Percentiles rank a stretch among this genome's conserved stretches.
phyloP scores from a whole-genome alignment of 1,140 invertebrate species.

The Drosophila tropicalis region DNA sequence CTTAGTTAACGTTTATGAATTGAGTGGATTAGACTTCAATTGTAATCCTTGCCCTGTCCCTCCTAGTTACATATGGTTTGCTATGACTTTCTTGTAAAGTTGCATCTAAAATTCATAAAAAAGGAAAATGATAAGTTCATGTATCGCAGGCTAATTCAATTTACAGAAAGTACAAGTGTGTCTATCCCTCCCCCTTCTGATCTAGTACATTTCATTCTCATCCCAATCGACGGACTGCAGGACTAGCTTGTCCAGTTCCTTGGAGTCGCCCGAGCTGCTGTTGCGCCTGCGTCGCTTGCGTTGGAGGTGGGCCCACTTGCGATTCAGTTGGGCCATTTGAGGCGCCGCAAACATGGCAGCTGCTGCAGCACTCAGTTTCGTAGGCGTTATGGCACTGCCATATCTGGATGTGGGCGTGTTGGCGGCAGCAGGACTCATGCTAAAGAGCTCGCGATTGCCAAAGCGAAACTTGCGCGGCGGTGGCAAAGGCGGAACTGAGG shows the following conservation, averaged over 20 bases:
- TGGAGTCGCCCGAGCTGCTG: constrained; percentile 80
- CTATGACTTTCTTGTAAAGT: constrained; percentile 49
- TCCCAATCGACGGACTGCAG: constrained; percentile 82
- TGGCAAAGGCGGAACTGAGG: constrained; percentile 42
- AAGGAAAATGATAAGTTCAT: constrained; percentile 3
- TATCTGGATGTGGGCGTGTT: constrained; percentile 53
- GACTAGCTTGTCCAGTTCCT: constrained; percentile 80
- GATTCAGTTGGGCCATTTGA: constrained; percentile 76
- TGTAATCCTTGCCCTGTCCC: constrained; percentile 1
- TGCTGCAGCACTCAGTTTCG: constrained; percentile 73
- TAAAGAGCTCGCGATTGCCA: constrained; percentile 74
- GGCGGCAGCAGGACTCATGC: constrained; percentile 62
- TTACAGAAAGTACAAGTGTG: constrained; percentile 45
- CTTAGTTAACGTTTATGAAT: neutral
- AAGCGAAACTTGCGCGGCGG: constrained; percentile 76
- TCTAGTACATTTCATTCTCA: constrained; percentile 82
- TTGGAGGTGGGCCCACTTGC: constrained; percentile 76
- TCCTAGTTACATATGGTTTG: neutral
- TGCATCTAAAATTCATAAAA: constrained; percentile 52
- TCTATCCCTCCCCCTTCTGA: neutral
- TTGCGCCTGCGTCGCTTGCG: constrained; percentile 66
- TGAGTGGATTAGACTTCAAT: constrained; percentile 1
- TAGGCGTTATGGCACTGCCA: constrained; percentile 73
- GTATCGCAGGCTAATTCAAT: constrained; percentile 53
- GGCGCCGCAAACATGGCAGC: constrained; percentile 73